A percentile compares a stretch with the other conserved stretches of the same genome.
Conservation (phyloP, 2,113 vertebrate genomes). For the Electrona antarctica region DNA sequence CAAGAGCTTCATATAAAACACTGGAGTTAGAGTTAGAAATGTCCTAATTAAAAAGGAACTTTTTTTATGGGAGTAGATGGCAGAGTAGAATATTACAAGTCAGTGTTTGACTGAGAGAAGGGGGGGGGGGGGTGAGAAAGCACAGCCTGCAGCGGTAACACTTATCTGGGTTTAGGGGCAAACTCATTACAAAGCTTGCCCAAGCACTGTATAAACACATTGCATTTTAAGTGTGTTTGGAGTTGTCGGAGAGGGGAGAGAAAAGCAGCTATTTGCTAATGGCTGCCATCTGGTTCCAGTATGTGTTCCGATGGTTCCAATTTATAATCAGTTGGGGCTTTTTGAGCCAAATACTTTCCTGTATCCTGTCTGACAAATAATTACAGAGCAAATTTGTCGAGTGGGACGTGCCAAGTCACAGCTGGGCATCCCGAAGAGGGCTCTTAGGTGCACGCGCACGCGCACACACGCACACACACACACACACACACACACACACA, state of each 20-base stretch:
- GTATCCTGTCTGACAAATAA: slow-evolving; percentile 71
- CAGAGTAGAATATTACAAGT: slow-evolving; percentile 19
- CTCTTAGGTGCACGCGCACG: not conserved
- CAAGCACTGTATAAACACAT: slow-evolving; percentile 65
- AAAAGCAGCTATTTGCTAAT: slow-evolving; percentile 66
- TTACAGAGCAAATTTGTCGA: slow-evolving; percentile 67
- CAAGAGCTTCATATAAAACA: slow-evolving; percentile 15
- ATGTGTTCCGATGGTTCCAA: slow-evolving; percentile 65
- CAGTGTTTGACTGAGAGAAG: slow-evolving; percentile 18
- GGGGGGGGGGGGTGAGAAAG: slow-evolving; percentile 19
- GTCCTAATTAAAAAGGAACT: slow-evolving; percentile 33
- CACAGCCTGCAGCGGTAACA: slow-evolving; percentile 31
- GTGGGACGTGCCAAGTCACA: slow-evolving; percentile 56
- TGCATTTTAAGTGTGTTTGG: slow-evolving; percentile 56
- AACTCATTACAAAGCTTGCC: slow-evolving; percentile 60
- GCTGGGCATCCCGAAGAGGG: slow-evolving; percentile 45
- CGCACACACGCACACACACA: not conserved
- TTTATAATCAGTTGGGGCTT: slow-evolving; percentile 68
- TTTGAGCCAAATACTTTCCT: slow-evolving; percentile 60
- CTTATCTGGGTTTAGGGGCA: slow-evolving; percentile 44
- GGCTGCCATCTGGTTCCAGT: slow-evolving; percentile 71
- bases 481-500: slow-evolving; percentile 11
- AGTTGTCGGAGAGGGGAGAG: slow-evolving; percentile 45
- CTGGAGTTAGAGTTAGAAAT: not conserved
- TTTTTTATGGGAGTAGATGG: slow-evolving; percentile 30